Base-by-base conservation (phyloP, 2,888 invertebrate genomes). In the Drosophila koepferae region DNA sequence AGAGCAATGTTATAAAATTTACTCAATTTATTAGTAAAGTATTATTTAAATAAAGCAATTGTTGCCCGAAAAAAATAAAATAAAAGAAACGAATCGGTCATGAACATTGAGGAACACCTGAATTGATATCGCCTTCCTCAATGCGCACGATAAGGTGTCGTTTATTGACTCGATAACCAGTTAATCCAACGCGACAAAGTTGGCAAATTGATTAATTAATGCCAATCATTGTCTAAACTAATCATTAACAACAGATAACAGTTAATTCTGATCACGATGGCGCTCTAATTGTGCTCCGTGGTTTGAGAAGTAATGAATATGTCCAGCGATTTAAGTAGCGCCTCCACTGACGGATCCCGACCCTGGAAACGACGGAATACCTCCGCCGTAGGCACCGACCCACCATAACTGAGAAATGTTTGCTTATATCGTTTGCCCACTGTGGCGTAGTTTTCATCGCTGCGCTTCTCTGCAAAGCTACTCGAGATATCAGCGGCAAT, bases 341-440 rank as follows among this genome's bases (percentile, higher is more conserved):
- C 97, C 90, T 97, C 96, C 0, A 96, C 96, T 2, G 97, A 97
- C 0, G 98, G 98, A 93, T 99, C 98, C 58, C 99, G 95, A 1
- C 99, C 99, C 74, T 98, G 95, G 93, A 99, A 99, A 90, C 96
- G 95, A 66, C 98, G 94, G 93, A 99, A 99, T 8, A 98, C 95
- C 94, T 98, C 97, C 73, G 95, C 95, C 0, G 97, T 96, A 77
- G 97, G 95, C 77, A 96, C 95, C 72, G 96, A 96, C 5, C 98
- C 98, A 9, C 98, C 98, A 4, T 95, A 94, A 0, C 97, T 94
- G 73, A 99, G 94, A 93, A 97, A 97, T 2, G 97, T 98, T 66
- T 97, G 96, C 79, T 96, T 95, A 90, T 96, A 98, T 71, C 96
- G 94, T 82, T 94, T 94, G 0, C 96, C 96, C 7, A 96, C 95